Evolutionary conservation across 2,797 vertebrate species (phyloP), one percentile per base, ranked within the genome.

Genomic region (Lutjanus argentimaculatus): DNA sequence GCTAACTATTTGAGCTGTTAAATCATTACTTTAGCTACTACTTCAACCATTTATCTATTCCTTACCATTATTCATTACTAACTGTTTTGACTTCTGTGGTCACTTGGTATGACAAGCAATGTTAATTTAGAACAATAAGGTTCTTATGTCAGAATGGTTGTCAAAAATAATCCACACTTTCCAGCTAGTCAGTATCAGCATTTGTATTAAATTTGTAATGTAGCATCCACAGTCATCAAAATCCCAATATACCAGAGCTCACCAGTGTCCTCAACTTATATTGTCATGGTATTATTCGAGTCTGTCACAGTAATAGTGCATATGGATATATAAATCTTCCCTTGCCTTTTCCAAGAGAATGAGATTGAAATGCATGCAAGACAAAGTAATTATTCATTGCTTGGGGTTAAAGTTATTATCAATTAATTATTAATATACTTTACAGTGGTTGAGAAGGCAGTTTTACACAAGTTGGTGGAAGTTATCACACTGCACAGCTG

Each of bases 401-500:
- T 51, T 52, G 40, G 19, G 65, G 53, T 52, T 59, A 11, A 79
- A 66, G 59, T 57, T 61, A 15, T 58, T 48, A 73, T 69, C 40
- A 7, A 17, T 73, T 71, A 14, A 64, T 81, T 45, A 62, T 69
- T 67, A 46, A 61, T 57, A 22, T 64, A 43, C 40, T 77, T 68
- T 55, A 46, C 72, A 88, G 83, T 69, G 55, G 67, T 87, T 74
- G 42, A 61, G 71, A 21, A 43, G 63, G 83, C 67, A 55, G 53
- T 79, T 80, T 81, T 40, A 25, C 61, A 67, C 19, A 74, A 83
- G 74, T 83, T 76, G 14, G 64, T 80, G 55, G 66, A 83, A 78
- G 72, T 85, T 75, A 57, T 78, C 71, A 75, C 78, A 84, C 75
- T 78, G 52, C 82, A 85, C 85, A 84, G 85, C 68, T 86, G 83